Evolutionary conservation across 2,113 vertebrate genomes (phyloP).

Genomic region (Microcebus lehilahytsara): DNA sequence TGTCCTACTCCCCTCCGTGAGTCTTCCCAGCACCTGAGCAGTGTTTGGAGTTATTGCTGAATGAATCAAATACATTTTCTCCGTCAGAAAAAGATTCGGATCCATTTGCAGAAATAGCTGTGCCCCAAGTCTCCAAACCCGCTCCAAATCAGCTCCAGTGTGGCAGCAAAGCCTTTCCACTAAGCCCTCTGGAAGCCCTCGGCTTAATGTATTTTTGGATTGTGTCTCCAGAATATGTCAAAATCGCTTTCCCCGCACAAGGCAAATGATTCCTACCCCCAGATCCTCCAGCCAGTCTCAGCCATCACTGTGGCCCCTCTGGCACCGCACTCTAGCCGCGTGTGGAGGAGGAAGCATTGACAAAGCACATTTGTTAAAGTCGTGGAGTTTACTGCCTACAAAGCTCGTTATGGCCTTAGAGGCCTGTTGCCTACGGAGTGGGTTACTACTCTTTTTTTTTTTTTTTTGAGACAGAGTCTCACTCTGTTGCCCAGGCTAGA

Average conservation of each 20-base stretch:
- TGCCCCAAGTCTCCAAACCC: background rate
- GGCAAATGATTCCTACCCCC: constrained; percentile 12
- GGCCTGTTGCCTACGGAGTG: background rate
- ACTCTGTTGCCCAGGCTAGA: too few species aligned
- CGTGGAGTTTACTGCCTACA: background rate
- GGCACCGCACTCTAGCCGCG: background rate
- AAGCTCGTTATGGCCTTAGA: background rate
- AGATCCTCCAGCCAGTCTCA: constrained; percentile 39
- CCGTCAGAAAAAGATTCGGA: background rate
- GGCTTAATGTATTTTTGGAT: constrained; percentile 60
- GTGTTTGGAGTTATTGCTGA: background rate
- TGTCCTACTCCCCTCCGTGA: background rate
- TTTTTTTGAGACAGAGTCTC: too few species aligned
- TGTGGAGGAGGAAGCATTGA: background rate
- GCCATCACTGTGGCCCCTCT: background rate
- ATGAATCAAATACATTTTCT: background rate
- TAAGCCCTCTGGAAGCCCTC: constrained; percentile 49
- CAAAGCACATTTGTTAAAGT: background rate
- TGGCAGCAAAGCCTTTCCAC: constrained; percentile 15
- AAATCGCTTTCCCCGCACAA: constrained; percentile 52
- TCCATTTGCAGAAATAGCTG: background rate
- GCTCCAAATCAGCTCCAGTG: background rate
- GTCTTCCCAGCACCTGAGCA: background rate
- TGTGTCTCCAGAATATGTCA: constrained; percentile 55
- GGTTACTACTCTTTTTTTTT: background rate